phyloP scores from a whole-genome alignment of 2,113 vertebrate species.

The Pomatostomus ruficeps region DNA sequence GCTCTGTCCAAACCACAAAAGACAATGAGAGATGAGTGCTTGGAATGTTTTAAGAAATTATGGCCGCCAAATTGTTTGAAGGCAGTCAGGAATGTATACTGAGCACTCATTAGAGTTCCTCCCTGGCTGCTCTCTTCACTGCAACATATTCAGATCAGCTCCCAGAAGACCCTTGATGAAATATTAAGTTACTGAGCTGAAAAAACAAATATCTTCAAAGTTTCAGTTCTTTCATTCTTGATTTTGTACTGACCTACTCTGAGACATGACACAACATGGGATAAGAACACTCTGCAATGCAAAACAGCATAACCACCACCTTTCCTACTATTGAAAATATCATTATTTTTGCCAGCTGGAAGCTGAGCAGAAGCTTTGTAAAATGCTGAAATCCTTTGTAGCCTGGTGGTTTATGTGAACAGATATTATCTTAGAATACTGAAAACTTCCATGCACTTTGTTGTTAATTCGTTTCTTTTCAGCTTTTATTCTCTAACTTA shows the following conservation, averaged over 20 bases:
- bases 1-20: constrained; percentile 52
- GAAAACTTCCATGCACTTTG: constrained; percentile 16
- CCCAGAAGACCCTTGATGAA: constrained; percentile 39
- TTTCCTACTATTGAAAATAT: constrained; percentile 23
- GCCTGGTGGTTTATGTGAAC: constrained; percentile 12
- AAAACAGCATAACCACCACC: constrained; percentile 47
- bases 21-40: constrained; percentile 55
- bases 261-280: constrained; percentile 53
- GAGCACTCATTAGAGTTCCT: constrained; percentile 40
- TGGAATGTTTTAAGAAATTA: constrained; percentile 52
- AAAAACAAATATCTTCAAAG: constrained; percentile 63
- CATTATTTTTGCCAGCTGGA: constrained; percentile 34
- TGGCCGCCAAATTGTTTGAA: constrained; percentile 43
- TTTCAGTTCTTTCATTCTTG: constrained; percentile 57
- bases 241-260: constrained; percentile 54
- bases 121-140: constrained; percentile 40
- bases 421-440: constrained; percentile 30
- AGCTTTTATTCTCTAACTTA: neutral
- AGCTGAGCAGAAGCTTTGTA: constrained; percentile 19
- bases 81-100: constrained; percentile 55
- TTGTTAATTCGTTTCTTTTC: neutral
- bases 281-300: constrained; percentile 38
- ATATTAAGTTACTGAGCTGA: constrained; percentile 56
- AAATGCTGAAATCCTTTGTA: constrained; percentile 35
- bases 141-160: constrained; percentile 36